Evolutionary conservation across 2,797 vertebrate genomes (phyloP).

Genomic region (Margarornis squamiger): DNA sequence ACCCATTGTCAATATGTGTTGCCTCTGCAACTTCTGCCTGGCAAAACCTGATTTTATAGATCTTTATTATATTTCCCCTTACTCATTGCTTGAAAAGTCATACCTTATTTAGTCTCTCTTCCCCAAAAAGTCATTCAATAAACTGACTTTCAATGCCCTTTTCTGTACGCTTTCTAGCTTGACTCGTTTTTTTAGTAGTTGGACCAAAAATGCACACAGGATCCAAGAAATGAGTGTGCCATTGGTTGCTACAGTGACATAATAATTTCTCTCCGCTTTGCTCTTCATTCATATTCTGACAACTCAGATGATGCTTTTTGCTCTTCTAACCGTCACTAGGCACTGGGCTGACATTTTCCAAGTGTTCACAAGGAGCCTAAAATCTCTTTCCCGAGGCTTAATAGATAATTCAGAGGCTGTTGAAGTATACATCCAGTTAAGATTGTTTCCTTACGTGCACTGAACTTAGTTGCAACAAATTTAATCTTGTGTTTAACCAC

Average conservation of each 20-base stretch:
- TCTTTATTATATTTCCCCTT: not conserved
- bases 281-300: constrained; percentile 8
- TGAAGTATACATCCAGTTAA: not conserved
- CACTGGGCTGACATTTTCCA: not conserved
- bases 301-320: constrained; percentile 25
- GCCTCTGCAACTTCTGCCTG: not conserved
- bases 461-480: not conserved
- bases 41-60: constrained; percentile 36
- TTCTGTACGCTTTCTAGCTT: constrained; percentile 1
- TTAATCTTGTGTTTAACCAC: constrained; percentile 23
- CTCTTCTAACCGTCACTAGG: constrained; percentile 25
- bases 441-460: constrained; percentile 22
- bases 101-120: constrained; percentile 1
- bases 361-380: constrained; percentile 16
- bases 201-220: not conserved
- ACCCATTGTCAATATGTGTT: not conserved
- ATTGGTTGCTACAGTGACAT: not conserved
- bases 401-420: constrained; percentile 41
- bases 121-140: not conserved
- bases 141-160: constrained; percentile 21
- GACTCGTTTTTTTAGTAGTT: constrained; percentile 14
- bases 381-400: constrained; percentile 46
- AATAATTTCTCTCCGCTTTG: constrained; percentile 29
- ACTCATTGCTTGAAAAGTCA: not conserved
- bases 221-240: not conserved